A percentile compares a stretch with the other conserved stretches of the same genome.
Conservation (phyloP, 92 coral and sea anemone species). For the Parazoanthus darwini region DNA sequence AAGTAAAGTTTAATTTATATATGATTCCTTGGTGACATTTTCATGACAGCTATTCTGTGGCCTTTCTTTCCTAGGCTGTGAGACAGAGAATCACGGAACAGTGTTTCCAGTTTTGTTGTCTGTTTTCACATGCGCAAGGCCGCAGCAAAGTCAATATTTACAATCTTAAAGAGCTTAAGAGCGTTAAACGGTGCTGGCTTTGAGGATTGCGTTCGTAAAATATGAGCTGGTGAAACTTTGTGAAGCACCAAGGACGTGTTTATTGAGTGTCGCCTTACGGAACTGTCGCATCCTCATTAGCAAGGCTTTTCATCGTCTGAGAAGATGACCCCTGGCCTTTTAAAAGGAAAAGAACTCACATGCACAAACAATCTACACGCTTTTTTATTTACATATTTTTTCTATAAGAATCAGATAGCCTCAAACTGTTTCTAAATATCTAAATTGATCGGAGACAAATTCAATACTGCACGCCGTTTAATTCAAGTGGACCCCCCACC, state of each 20-base stretch:
- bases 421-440: too few relatives aligned
- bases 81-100: constrained; percentile 26
- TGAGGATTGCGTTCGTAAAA: constrained; percentile 31
- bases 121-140: not conserved
- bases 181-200: constrained; percentile 39
- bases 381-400: too few relatives aligned
- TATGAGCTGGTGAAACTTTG: constrained; percentile 41
- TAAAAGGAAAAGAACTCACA: not conserved
- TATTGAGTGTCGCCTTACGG: constrained; percentile 29
- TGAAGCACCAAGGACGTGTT: constrained; percentile 25
- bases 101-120: not conserved
- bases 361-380: not conserved
- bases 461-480: too few relatives aligned
- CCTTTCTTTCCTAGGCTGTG: not conserved
- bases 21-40: constrained; percentile 21
- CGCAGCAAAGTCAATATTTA: constrained; percentile 34
- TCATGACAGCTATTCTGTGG: constrained; percentile 16
- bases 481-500: too few relatives aligned
- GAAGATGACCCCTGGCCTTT: constrained; percentile 7
- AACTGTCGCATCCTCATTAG: constrained; percentile 42
- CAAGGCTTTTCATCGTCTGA: constrained; percentile 22
- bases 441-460: too few relatives aligned
- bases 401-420: too few relatives aligned
- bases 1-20: constrained; percentile 28
- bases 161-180: constrained; percentile 28